Evolutionary conservation across 1,140 invertebrate genomes (phyloP), one percentile per base, ranked within the genome.

Genomic region (Pentalonia nigronervosa): DNA sequence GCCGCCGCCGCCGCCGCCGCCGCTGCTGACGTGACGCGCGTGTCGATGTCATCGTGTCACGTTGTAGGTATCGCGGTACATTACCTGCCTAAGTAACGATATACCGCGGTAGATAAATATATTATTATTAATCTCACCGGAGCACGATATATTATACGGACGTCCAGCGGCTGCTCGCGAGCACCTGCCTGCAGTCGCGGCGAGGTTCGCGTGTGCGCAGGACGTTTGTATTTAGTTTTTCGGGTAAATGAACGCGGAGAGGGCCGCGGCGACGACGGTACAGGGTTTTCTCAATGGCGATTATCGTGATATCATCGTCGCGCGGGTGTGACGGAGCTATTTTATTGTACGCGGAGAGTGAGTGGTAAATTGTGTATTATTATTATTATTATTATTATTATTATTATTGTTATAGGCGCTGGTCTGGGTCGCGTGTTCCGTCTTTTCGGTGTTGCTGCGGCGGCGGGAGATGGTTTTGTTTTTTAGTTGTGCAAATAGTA

Each of bases 401-500:
- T 17, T 50, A 50, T 50, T 50, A 14, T 53, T 17, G 7, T 30
- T 41, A 14, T 76, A 76, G 60, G 60, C 4, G n/a, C n/a, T 0
- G 6, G 4, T 76, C 17, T n/a, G 6, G 60, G 30, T 76, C 60
- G 60, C 3, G 14, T 0, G 17, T 76, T 76, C 6, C 17, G 60
- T 76, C 14, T 20, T 34, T 76, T n/a, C 3, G 60, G 60, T 7
- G 60, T 17, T 76, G 60, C 4, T 76, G 34, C n/a, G 17, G 60
- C 7, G n/a, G 83, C 25, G 83, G 86, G 30, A 11, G 47, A 34
- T 25, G 84, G 84, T 17, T n/a, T 36, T 83, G 30, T 36, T 36
- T n/a, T n/a, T 47, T 84, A 86, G 47, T 92, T 88, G n/a, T 81
- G 47, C 60, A 95, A 93, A 93, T 96, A 96, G 94, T 95, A 96